Percentiles rank a stretch among this genome's conserved stretches.
These are phyloP conservation scores for Aplodontia rufa DNA, from an alignment of 2,113 vertebrate species.

Conservation along the genomic window DNA sequence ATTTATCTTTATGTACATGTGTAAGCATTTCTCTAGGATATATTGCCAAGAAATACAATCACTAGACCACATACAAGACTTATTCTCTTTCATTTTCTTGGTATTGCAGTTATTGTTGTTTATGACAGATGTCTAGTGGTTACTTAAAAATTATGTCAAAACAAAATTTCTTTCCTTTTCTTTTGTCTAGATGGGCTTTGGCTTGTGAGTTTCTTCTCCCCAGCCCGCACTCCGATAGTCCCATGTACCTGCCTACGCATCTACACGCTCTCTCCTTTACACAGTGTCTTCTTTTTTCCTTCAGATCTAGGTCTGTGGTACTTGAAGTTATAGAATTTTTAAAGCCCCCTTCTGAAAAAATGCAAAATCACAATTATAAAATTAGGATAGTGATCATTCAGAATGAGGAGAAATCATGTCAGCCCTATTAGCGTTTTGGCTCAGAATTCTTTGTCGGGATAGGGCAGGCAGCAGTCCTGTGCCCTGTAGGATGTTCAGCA, in stretches of 20 bases:
- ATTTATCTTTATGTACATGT: neutral
- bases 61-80: neutral
- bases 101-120: neutral
- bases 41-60: neutral
- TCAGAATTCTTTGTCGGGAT: neutral
- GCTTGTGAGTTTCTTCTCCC: neutral
- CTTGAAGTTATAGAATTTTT: neutral
- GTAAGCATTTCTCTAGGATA: neutral
- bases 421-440: neutral
- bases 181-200: neutral
- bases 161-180: neutral
- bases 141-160: slow-evolving; percentile 17
- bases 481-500: neutral
- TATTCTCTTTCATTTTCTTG: slow-evolving; percentile 23
- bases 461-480: no score
- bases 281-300: neutral
- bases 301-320: neutral
- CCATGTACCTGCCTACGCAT: neutral
- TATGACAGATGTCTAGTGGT: slow-evolving; percentile 30
- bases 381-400: slow-evolving; percentile 15
- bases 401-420: neutral
- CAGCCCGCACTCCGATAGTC: no score
- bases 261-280: neutral
- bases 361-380: neutral
- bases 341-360: neutral